Conservation (phyloP, 2,113 vertebrate species). For the Aspidoscelis tigris region DNA sequence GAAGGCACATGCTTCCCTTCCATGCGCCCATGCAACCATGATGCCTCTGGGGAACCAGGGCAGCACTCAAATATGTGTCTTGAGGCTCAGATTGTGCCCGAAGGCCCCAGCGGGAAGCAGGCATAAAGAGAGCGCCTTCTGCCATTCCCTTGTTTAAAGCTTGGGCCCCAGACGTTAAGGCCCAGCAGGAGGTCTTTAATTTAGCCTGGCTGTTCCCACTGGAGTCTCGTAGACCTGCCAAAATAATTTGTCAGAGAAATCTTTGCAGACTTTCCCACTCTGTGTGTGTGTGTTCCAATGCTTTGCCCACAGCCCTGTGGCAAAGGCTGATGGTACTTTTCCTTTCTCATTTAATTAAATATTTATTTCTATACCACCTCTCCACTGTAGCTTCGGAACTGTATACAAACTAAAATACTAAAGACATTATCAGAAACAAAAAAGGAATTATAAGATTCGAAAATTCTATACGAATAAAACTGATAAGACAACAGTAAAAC, state of each 20-base stretch:
- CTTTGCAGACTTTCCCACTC: not conserved
- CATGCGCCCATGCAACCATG: slow-evolving; percentile 13
- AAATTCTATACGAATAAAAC: too few relatives aligned
- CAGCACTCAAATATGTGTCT: slow-evolving; percentile 48
- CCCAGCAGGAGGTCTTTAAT: slow-evolving; percentile 19
- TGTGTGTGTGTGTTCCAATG: too few relatives aligned
- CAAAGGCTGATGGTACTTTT: too few relatives aligned
- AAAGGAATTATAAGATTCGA: too few relatives aligned
- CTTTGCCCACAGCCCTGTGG: too few relatives aligned
- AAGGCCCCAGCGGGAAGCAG: slow-evolving; percentile 33
- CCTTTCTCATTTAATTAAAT: too few relatives aligned
- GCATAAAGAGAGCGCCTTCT: slow-evolving; percentile 64
- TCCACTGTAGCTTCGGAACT: too few relatives aligned
- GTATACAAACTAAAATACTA: too few relatives aligned
- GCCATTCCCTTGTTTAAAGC: not conserved
- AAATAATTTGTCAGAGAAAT: not conserved
- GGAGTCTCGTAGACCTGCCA: not conserved
- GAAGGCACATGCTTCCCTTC: not conserved
- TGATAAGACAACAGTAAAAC: too few relatives aligned
- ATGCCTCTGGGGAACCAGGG: slow-evolving; percentile 27
- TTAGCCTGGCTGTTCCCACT: not conserved
- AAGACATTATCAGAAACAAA: too few relatives aligned
- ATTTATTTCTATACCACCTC: too few relatives aligned
- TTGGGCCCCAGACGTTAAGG: not conserved
- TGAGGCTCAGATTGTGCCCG: slow-evolving; percentile 32